phyloP scores from a whole-genome alignment of 2,113 vertebrate genomes.

The Callionymus lyra region DNA sequence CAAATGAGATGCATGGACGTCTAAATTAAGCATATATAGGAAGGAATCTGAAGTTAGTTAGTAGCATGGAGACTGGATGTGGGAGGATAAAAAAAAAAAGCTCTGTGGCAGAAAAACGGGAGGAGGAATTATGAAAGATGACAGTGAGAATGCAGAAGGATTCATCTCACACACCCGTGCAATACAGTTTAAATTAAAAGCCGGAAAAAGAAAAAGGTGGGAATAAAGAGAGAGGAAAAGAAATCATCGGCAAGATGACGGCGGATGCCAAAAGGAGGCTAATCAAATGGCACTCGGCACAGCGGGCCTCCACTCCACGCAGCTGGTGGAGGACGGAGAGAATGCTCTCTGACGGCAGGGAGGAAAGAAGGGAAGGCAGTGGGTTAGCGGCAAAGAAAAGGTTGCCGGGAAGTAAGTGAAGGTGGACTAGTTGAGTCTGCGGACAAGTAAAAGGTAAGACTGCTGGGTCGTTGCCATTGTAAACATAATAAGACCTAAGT shows the following conservation, averaged over 20 bases:
- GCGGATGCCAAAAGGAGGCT: slow-evolving; percentile 49
- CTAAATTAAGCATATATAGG: background rate
- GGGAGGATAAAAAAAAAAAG: slow-evolving; percentile 9
- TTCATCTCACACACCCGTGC: slow-evolving; percentile 7
- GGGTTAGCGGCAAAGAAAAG: background rate
- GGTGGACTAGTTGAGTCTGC: slow-evolving; percentile 1
- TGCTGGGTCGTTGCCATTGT: no score
- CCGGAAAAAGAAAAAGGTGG: slow-evolving; percentile 14
- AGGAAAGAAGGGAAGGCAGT: slow-evolving; percentile 18
- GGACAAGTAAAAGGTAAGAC: no score
- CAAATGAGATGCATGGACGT: no score
- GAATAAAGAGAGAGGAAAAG: slow-evolving; percentile 12
- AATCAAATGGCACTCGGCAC: slow-evolving; percentile 59
- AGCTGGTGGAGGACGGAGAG: slow-evolving; percentile 51
- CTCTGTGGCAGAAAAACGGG: background rate
- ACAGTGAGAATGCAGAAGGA: slow-evolving; percentile 9
- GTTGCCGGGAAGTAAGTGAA: no score
- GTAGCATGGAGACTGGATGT: background rate
- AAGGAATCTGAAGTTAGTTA: slow-evolving; percentile 2
- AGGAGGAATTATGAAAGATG: background rate
- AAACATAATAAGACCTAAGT: no score
- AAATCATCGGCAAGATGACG: slow-evolving; percentile 48
- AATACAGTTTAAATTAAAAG: slow-evolving; percentile 15
- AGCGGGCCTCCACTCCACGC: slow-evolving; percentile 34
- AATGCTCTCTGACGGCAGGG: slow-evolving; percentile 41